Base-by-base conservation (phyloP, 2,888 invertebrate genomes). In the Linyphia triangularis region DNA sequence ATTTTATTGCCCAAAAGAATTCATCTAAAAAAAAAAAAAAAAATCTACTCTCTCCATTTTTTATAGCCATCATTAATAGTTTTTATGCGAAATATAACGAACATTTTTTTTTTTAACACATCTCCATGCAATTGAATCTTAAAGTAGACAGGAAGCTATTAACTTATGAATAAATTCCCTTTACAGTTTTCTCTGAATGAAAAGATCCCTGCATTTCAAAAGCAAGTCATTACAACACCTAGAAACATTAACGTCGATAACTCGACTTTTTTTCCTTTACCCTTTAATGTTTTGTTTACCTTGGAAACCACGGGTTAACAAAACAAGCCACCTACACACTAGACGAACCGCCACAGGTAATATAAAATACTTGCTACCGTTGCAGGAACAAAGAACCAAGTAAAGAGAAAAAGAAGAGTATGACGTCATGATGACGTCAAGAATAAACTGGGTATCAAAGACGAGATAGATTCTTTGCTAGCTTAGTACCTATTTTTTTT, bases 261-360 rank as follows among this genome's bases (percentile, higher is more conserved):
- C 57, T 79, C 24, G 67, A n/a, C 51, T 51, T 67, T 51, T 24
- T 67, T 79, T 82, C 51, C 65, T 67, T 79, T 43, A 65, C 67
- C 78, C 67, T 67, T 81, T 43, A 57, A 28, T 81, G 81, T 88
- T 81, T 73, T 88, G 86, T 88, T 88, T 88, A 88, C 86, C 86
- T 88, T 88, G 81, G 86, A 88, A 79, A 88, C 86, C 86, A 65
- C 40, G 28, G 79, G 73, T 65, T 88, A 81, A 75, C 65, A 73
- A 88, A 88, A 88, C 86, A 88, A 75, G 40, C 85, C 86, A 40
- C 86, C 86, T 75, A 88, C 86, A 79, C 86, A 43, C 63, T n/a
- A 72, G 57, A 72, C 78, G 51, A 43, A 28, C 75, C 75, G 28
- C 43, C 79, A 61, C 79, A 61, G 70, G 65, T 65, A 72, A 22